phyloP scores from a whole-genome alignment of 2,888 invertebrate genomes.

The Cybosia mesomella region DNA sequence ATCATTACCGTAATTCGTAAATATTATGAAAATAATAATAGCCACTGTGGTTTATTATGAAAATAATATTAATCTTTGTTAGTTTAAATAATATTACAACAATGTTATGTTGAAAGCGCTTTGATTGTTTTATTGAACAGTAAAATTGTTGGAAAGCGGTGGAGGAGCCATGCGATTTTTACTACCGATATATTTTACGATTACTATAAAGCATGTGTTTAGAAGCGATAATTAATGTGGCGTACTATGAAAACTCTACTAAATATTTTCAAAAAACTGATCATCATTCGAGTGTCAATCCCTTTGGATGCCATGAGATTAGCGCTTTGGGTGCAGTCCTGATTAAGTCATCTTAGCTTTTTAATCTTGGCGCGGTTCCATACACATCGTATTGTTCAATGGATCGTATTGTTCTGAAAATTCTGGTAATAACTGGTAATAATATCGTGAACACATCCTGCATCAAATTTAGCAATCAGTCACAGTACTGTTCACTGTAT shows the following conservation, averaged over 20 bases:
- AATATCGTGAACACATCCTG: too few relatives aligned
- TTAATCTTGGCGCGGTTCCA: too few relatives aligned
- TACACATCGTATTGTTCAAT: too few relatives aligned
- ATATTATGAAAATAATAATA: conserved; percentile 18
- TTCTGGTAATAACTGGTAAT: too few relatives aligned
- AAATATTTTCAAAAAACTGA: not conserved
- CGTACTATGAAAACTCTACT: not conserved
- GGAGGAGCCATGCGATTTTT: conserved; percentile 48
- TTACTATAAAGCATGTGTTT: conserved; percentile 36
- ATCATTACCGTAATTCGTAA: conserved; percentile 8
- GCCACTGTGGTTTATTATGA: not conserved
- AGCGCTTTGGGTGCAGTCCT: not conserved
- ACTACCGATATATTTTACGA: conserved; percentile 47
- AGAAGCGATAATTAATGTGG: conserved; percentile 16
- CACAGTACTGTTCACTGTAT: too few relatives aligned
- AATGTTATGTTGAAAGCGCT: conserved; percentile 47
- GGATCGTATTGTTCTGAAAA: too few relatives aligned
- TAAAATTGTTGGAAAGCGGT: conserved; percentile 54
- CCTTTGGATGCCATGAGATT: not conserved
- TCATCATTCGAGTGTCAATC: not conserved
- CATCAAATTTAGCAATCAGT: too few relatives aligned
- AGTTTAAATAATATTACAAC: conserved; percentile 19
- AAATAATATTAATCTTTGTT: conserved; percentile 11
- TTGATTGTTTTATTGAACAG: conserved; percentile 58
- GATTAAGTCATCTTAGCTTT: too few relatives aligned